Evolutionary conservation across 1,140 invertebrate species (phyloP).

Genomic region (Alviniconcha marisindica): DNA sequence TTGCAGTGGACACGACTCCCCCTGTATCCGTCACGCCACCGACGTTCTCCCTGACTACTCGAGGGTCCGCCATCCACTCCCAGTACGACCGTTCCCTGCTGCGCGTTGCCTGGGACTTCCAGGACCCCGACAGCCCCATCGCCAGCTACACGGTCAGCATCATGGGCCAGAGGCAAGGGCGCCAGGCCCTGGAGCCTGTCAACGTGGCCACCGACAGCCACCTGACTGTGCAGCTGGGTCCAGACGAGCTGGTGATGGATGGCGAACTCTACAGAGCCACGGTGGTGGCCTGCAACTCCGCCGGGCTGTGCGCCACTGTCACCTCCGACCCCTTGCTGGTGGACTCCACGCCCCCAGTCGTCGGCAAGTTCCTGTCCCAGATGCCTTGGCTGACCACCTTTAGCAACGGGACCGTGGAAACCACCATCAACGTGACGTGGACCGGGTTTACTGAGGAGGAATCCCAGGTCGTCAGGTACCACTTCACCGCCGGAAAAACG

Average conservation of each 20-base stretch:
- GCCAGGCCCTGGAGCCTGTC: not conserved
- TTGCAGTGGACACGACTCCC: not conserved
- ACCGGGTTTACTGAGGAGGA: slow-evolving; percentile 54
- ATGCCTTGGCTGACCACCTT: slow-evolving; percentile 37
- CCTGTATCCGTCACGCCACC: not conserved
- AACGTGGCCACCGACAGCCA: not conserved
- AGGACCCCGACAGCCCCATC: slow-evolving; percentile 57
- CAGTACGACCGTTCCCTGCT: slow-evolving; percentile 54
- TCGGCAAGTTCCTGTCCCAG: slow-evolving; percentile 50
- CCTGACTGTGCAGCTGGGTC: not conserved
- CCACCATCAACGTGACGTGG: slow-evolving; percentile 44
- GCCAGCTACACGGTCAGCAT: slow-evolving; percentile 42
- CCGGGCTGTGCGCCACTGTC: slow-evolving; percentile 51
- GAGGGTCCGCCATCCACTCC: not conserved
- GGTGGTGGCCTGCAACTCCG: slow-evolving; percentile 59
- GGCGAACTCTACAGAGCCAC: slow-evolving; percentile 52
- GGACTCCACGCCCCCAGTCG: slow-evolving; percentile 54
- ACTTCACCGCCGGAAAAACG: slow-evolving; percentile 41
- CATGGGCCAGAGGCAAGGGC: slow-evolving; percentile 36
- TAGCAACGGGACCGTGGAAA: not conserved
- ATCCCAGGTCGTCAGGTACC: slow-evolving; percentile 47
- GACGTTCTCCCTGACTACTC: not conserved
- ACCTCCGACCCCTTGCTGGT: slow-evolving; percentile 41
- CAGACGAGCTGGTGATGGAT: slow-evolving; percentile 35
- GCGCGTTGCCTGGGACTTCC: slow-evolving; percentile 51